Evolutionary conservation across 64 coral and sea anemone genomes (phyloP), one percentile per base, ranked within the genome.

Genomic region (Montipora foliosa): DNA sequence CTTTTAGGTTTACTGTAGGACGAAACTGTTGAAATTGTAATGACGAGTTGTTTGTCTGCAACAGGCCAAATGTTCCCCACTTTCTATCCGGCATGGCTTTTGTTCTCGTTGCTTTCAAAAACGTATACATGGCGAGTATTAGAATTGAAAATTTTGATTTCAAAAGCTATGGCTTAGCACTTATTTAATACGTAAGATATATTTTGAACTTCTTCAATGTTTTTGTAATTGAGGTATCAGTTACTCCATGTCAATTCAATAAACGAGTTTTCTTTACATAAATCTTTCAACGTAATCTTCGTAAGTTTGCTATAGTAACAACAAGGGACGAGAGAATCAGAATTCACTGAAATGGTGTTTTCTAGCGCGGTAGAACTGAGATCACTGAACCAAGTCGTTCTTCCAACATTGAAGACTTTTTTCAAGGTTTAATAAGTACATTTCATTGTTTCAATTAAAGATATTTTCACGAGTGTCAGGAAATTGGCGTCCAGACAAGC

Each of bases 381-480:
- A 4, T 64, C 61, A 12, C 61, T 64, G 19, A 24, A 5, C 12
- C 44, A 49, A 14, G 46, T 48, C 45, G 46, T 37, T 22, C 51
- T 17, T 24, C 19, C 22, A 86, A 71, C 66, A 70, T 49, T 44
- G 64, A 49, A 51, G 82, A 86, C 19, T 72, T 70, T 47, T 45
- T 46, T 71, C 44, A 51, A 86, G 47, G 82, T 86, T 86, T 67
- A 86, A 72, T 86, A 71, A 86, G 66, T 47, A 51, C 66, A 49
- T 71, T 83, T 24, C 44, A 86, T 86, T 71, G 82, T 11, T 6
- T 57, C 11, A 11, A 57, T 57, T 47, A 71, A 8, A 69, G 19
- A 71, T 37, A 72, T 69, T 71, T 81, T 21, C 46, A 50, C 45
- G 22, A 86, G 46, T 86, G 82, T 86, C 82, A 86, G 46, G 10